Percentiles rank a stretch among this genome's conserved stretches.
Conservation (phyloP, 1,140 invertebrate genomes). For the Acromyrmex echinatior region DNA sequence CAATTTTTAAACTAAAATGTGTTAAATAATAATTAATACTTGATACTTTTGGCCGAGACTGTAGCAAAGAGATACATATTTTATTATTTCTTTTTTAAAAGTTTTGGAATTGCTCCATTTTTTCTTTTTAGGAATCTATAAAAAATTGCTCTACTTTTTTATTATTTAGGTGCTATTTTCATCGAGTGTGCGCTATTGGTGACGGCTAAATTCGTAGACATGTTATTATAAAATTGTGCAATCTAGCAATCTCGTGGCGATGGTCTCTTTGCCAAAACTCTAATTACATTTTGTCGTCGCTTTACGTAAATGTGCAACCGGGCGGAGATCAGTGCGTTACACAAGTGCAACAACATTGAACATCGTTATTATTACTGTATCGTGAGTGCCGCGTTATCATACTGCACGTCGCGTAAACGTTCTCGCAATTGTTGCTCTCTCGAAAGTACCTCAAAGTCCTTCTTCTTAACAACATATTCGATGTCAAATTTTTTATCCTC, state of each 20-base stretch:
- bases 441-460: slow-evolving; percentile 95
- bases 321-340: slow-evolving; percentile 60
- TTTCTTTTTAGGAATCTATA: no score
- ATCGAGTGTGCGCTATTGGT: no score
- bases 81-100: background rate
- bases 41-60: no score
- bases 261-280: slow-evolving; percentile 52
- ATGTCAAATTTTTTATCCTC: slow-evolving; percentile 99
- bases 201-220: background rate
- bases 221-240: slow-evolving; percentile 56
- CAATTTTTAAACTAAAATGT: no score
- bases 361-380: slow-evolving; percentile 74
- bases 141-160: no score
- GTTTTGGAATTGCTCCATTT: background rate
- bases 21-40: no score
- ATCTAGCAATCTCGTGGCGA: background rate
- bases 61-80: background rate
- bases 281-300: slow-evolving; percentile 31
- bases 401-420: slow-evolving; percentile 64
- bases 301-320: slow-evolving; percentile 37
- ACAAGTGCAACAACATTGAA: slow-evolving; percentile 81
- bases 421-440: slow-evolving; percentile 65
- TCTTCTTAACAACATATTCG: slow-evolving; percentile 98
- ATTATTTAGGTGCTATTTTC: slow-evolving; percentile 22
- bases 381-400: slow-evolving; percentile 65